Evolutionary conservation across 2,888 invertebrate genomes (phyloP), one percentile per base, ranked within the genome.

Genomic region (Dynastes tityus): DNA sequence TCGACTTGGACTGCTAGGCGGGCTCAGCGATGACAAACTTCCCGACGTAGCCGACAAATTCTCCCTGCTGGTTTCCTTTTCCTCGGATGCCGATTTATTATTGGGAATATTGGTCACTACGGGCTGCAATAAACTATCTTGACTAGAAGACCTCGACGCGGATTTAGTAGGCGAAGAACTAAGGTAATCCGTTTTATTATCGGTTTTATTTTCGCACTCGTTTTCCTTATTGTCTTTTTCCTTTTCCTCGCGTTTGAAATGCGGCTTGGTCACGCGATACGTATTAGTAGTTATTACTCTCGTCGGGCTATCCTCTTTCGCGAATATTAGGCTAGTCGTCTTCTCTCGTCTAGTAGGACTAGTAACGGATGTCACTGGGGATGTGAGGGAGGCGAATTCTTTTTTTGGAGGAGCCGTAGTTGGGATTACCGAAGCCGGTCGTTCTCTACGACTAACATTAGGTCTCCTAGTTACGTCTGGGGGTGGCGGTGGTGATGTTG

Each of bases 401-500:
- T 81, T 82, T 64, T 78, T 81, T 74, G 83, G 80, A 67, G 80
- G 84, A 49, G 80, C 79, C 63, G 84, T 84, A 2, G 83, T 85
- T 37, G 84, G 83, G 84, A 87, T 82, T 84, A 87, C 88, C 6
- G 89, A 89, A 11, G 87, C 88, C 0, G 89, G 89, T 55, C 89
- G 83, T 78, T 88, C 88, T 80, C 86, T 86, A 65, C 87, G 82
- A 2, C 83, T 83, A n/a, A 85, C 82, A 77, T 88, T 86, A 4
- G 85, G 83, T 53, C 89, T 83, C 78, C 86, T 84, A 1, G 88
- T 87, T 3, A 88, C 88, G 65, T 89, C 88, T 13, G 88, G 88
- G 22, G 88, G 84, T 2, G 90, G 90, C 1, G 90, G 91, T 1
- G 90, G 89, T 13, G 90, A 89, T 6, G 91, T 90, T 27, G 89